Evolutionary conservation across 2,797 vertebrate species (phyloP), one percentile per base, ranked within the genome.

Genomic region (Gallirallus australis): DNA sequence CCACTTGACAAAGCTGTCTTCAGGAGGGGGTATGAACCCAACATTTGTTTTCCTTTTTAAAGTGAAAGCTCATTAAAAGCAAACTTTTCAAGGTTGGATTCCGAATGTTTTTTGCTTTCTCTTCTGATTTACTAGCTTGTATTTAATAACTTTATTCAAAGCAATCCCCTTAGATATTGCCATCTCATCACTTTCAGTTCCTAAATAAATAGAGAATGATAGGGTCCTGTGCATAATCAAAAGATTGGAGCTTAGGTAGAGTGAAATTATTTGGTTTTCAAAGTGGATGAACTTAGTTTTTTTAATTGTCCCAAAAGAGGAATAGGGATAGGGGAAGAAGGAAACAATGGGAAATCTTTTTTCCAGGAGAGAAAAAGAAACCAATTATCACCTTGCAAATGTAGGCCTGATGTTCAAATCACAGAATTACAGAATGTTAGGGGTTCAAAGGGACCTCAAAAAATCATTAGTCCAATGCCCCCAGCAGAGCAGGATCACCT

Each of bases 11-110:
- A 47, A 48, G n/a, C 52, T 87, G 63, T 71, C 70, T 86, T 82
- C 60, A 54, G 33, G 86, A 80, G 79, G 64, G 63, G 80, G 60
- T 59, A 77, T 20, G 19, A 95, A 82, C 77, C 14, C 33, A 82
- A 28, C 9, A 28, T 75, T 93, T 92, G 39, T 68, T 90, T 82
- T 72, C 54, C 27, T 82, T 94, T 92, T 90, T 75, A 82, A 92
- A 86, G 17, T 15, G 37, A 92, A 59, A 85, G 45, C 24, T 96
- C 54, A 69, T 82, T 86, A 83, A 82, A 91, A 91, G 35, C 27
- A 82, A 73, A 15, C 63, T 89, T 84, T 86, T 94, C 40, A 68
- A 77, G 35, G 14, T 53, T 3, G 11, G 42, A 76, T 79, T 89
- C 60, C 11, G 59, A 63, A 53, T 54, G 1, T 63, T 86, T 78